These are phyloP conservation scores for Dasysyrphus albostriatus DNA, from an alignment of 2,888 invertebrate genomes.

Conservation along the genomic window DNA sequence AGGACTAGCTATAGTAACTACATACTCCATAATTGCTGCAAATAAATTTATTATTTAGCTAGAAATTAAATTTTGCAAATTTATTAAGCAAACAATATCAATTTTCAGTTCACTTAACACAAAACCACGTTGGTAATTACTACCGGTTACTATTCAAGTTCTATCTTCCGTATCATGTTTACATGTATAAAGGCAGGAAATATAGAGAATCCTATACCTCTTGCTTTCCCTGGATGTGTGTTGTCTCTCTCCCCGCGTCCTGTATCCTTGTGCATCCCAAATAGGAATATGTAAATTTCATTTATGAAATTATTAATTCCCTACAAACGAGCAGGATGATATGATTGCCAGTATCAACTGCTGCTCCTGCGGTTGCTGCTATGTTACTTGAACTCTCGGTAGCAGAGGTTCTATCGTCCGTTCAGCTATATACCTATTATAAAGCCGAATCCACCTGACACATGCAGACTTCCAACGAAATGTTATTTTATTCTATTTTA, in stretches of 20 bases:
- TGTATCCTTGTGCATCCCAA: constrained; percentile 13
- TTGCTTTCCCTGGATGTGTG: too few species aligned
- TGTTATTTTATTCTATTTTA: constrained; percentile 69
- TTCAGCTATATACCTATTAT: neutral
- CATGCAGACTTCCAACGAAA: constrained; percentile 68
- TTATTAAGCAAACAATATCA: constrained; percentile 51
- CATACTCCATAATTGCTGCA: neutral
- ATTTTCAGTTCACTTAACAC: constrained; percentile 34
- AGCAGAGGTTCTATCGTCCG: constrained; percentile 25
- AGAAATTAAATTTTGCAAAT: constrained; percentile 30
- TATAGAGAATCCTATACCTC: neutral
- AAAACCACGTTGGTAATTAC: constrained; percentile 46
- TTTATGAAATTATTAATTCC: constrained; percentile 69
- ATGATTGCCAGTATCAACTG: constrained; percentile 30
- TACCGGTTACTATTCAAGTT: constrained; percentile 28
- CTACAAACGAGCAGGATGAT: constrained; percentile 42
- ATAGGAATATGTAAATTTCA: constrained; percentile 67
- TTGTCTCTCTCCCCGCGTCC: too few species aligned
- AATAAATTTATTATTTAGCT: neutral
- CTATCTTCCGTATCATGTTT: constrained; percentile 28
- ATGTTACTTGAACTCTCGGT: neutral
- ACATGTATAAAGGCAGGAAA: constrained; percentile 21
- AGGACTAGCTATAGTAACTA: neutral
- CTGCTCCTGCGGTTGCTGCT: neutral
- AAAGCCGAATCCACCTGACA: constrained; percentile 66